These are phyloP conservation scores for Helarctos malayanus DNA, from an alignment of 2,797 vertebrate genomes.

Conservation along the genomic window DNA sequence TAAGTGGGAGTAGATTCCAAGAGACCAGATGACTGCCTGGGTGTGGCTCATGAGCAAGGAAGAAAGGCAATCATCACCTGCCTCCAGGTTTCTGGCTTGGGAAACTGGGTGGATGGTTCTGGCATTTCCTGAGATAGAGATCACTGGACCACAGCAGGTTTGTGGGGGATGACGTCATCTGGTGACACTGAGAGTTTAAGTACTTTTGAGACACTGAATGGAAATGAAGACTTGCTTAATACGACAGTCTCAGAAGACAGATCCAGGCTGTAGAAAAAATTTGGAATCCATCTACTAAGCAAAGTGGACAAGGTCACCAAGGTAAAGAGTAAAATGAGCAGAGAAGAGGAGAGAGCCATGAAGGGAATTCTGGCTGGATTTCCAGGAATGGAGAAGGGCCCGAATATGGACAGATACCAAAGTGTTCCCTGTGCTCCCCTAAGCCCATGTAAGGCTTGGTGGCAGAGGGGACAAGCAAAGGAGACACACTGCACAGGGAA, in stretches of 20 bases:
- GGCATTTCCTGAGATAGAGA: constrained; percentile 49
- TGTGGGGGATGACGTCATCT: background rate
- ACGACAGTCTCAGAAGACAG: background rate
- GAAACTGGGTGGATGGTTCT: constrained; percentile 6
- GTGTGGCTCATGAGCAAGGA: background rate
- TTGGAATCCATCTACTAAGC: background rate
- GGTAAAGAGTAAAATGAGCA: background rate
- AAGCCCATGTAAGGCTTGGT: background rate
- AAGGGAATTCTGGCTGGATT: background rate
- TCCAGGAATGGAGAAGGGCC: background rate
- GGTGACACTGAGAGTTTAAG: background rate
- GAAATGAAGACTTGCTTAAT: background rate
- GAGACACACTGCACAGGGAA: background rate
- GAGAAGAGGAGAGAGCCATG: background rate
- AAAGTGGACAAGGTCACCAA: background rate
- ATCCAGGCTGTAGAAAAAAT: background rate
- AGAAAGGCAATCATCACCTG: background rate
- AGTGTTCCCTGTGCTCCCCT: background rate
- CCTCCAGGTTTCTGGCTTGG: constrained; percentile 8
- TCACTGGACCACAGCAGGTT: background rate
- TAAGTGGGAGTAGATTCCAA: background rate
- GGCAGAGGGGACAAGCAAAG: background rate
- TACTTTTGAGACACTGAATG: constrained; percentile 5
- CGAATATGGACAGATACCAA: background rate
- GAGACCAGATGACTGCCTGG: background rate